These are phyloP conservation scores for Nemotelus pantherinus DNA, from an alignment of 2,888 invertebrate genomes.

Conservation along the genomic window DNA sequence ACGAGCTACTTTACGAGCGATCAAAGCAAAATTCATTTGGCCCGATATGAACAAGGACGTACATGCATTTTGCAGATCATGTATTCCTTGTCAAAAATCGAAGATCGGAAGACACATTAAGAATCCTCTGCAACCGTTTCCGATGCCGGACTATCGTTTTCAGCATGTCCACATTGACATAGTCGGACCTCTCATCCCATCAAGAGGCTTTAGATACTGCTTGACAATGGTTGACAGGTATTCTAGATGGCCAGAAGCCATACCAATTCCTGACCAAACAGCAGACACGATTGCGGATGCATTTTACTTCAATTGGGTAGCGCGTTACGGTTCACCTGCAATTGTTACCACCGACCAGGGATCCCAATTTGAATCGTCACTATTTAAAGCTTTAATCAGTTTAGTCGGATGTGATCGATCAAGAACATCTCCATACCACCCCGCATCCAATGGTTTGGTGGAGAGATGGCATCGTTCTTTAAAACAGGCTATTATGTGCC, in stretches of 20 bases:
- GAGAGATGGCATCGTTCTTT: no score
- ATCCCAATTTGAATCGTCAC: constrained; percentile 1
- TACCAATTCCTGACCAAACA: not conserved
- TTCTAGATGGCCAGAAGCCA: not conserved
- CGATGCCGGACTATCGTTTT: not conserved
- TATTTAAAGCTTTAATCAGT: no score
- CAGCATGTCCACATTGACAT: not conserved
- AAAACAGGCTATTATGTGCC: no score
- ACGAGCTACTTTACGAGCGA: no score
- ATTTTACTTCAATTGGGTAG: not conserved
- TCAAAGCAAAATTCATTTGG: no score
- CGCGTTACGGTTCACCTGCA: not conserved
- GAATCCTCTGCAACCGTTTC: not conserved
- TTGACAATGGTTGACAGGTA: not conserved
- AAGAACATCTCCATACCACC: no score
- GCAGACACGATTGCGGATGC: not conserved
- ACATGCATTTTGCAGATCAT: not conserved
- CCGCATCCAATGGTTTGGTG: no score
- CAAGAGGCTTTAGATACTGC: not conserved
- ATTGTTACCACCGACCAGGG: not conserved
- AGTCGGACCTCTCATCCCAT: not conserved
- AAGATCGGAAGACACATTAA: not conserved
- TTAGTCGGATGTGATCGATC: no score
- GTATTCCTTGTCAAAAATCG: not conserved
- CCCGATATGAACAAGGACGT: not conserved